Evolutionary conservation across 2,797 vertebrate species (phyloP).

Genomic region (Fundulus diaphanus): DNA sequence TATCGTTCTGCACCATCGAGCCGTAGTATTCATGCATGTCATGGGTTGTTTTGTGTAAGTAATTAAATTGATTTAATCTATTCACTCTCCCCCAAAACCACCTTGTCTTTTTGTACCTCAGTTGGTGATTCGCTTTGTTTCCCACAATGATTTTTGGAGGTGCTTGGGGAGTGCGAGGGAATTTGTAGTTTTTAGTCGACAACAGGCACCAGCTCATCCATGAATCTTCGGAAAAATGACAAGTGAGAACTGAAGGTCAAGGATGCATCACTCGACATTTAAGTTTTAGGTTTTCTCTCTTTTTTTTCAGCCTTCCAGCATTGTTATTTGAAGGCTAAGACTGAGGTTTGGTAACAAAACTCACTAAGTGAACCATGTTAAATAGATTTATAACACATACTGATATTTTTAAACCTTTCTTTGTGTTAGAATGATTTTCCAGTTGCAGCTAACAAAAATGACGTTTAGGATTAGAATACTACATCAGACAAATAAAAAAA

Average conservation of each 20-base stretch:
- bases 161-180: not conserved
- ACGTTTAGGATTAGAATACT: too few relatives aligned
- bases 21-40: slow-evolving; percentile 21
- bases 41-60: slow-evolving; percentile 24
- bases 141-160: slow-evolving; percentile 10
- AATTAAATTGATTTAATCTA: slow-evolving; percentile 36
- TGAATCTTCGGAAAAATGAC: slow-evolving; percentile 2
- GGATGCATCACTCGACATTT: not conserved
- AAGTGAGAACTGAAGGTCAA: slow-evolving; percentile 21
- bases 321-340: too few relatives aligned
- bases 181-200: slow-evolving; percentile 33
- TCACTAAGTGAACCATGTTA: too few relatives aligned
- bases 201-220: not conserved
- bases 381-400: too few relatives aligned
- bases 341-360: not conserved
- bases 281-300: not conserved
- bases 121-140: slow-evolving; percentile 33
- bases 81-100: slow-evolving; percentile 7
- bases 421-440: too few relatives aligned
- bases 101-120: slow-evolving; percentile 20
- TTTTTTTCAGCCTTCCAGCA: not conserved
- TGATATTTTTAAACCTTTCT: too few relatives aligned
- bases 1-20: slow-evolving; percentile 18
- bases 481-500: too few relatives aligned
- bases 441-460: too few relatives aligned